Evolutionary conservation across 2,888 invertebrate species (phyloP), one percentile per base, ranked within the genome.

Genomic region (Drosophila macrothrix): DNA sequence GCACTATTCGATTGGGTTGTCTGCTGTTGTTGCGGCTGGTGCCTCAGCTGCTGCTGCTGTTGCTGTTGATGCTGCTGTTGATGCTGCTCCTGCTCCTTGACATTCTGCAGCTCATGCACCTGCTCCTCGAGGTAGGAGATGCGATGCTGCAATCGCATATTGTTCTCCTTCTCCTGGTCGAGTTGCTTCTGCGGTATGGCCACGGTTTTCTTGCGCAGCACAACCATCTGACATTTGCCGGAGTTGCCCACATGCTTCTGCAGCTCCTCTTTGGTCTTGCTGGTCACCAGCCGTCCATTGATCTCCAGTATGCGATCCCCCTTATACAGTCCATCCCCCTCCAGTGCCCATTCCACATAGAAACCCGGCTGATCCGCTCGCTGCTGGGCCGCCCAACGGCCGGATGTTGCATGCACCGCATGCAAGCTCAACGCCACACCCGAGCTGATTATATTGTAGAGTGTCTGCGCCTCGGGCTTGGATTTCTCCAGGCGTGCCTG

Each of bases 61-160:
- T 78, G 84, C 16, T 75, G 50, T 1, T 67, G 76, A 1, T 68
- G 52, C 52, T 78, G 84, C 16, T 75, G 50, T 1, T 67, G 76
- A 1, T 68, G 73, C 0, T 78, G 72, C 12, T 80, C 84, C 9
- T 86, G 90, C 33, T 92, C 92, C 76, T 93, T 93, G 3, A 84
- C 82, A 3, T 78, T 92, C 63, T 95, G 94, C 16, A 96, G 92
- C 82, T 96, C 95, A 0, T 94, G 94, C 78, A 97, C 97, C 93
- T 97, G 97, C 91, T 98, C 97, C 93, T 98, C 98, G 68, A 98
- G 94, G 93, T 98, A 98, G 3, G 97, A 97, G 88, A 98, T 98
- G 81, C 98, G 95, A 93, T 98, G 98, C 19, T 97, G 97, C 71
- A 98, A 94, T 60, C 97, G 94, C 73, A 97, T 95, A 94, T 97